These are phyloP conservation scores for Eumacrocentrus americanus DNA, from an alignment of 2,888 invertebrate genomes.

Conservation along the genomic window DNA sequence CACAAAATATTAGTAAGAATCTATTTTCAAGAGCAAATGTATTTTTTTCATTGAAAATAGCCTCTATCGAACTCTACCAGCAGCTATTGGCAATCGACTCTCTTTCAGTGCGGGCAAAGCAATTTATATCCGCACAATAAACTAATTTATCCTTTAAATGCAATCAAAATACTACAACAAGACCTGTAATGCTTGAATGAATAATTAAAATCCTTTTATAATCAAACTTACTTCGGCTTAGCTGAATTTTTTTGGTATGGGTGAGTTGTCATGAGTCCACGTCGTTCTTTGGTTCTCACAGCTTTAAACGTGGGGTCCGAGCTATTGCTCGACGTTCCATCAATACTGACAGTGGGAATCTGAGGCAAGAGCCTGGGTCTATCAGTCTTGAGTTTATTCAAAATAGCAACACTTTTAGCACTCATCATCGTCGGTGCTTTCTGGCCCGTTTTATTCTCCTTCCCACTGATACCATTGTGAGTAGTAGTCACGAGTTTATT, in stretches of 20 bases:
- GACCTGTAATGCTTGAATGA: too few species aligned
- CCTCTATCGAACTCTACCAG: not conserved
- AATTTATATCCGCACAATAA: too few species aligned
- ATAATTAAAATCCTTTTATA: not conserved
- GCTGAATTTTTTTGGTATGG: slow-evolving; percentile 49
- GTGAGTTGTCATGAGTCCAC: slow-evolving; percentile 48
- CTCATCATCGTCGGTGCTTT: slow-evolving; percentile 45
- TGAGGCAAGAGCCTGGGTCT: slow-evolving; percentile 37
- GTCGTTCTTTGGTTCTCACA: slow-evolving; percentile 49
- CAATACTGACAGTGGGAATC: slow-evolving; percentile 31
- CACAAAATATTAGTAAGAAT: slow-evolving; percentile 2
- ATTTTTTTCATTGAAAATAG: too few species aligned
- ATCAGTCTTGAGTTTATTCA: slow-evolving; percentile 54
- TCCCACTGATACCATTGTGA: slow-evolving; percentile 33
- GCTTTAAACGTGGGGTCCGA: slow-evolving; percentile 42
- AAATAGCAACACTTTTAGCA: slow-evolving; percentile 54
- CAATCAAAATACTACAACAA: too few species aligned
- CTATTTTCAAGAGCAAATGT: not conserved
- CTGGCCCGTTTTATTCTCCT: slow-evolving; percentile 53
- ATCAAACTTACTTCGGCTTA: slow-evolving; percentile 48
- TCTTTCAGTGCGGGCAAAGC: too few species aligned
- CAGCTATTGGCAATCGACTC: not conserved
- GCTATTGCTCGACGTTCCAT: too few species aligned
- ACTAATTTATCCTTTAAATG: too few species aligned
- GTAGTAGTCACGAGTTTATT: slow-evolving; percentile 7